Evolutionary conservation across 2,113 vertebrate species (phyloP).

Genomic region (Tinamus guttatus): DNA sequence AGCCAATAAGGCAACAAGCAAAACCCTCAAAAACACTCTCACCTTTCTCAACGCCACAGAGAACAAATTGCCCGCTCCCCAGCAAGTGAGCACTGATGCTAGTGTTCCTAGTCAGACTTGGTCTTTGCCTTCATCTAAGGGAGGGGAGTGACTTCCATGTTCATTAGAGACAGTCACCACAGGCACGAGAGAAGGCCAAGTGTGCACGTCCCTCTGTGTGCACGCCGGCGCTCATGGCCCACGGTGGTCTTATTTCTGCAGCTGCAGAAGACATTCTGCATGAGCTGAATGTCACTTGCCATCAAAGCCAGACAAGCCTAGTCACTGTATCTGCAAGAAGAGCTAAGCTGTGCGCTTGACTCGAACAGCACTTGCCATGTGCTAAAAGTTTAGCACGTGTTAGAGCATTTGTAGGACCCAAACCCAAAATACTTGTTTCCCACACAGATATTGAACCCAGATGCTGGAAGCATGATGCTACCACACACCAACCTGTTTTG

Average conservation of each 20-base stretch:
- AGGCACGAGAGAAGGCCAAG: neutral
- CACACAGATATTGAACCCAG: neutral
- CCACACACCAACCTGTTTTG: neutral
- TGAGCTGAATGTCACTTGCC: neutral
- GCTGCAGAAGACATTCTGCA: too few species aligned
- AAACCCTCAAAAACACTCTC: neutral
- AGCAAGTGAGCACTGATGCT: neutral
- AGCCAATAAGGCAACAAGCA: slow-evolving; percentile 1
- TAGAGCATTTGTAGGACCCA: neutral
- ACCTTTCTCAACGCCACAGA: neutral
- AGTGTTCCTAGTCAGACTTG: neutral
- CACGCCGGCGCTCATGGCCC: neutral
- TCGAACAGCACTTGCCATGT: neutral
- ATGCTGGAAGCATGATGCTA: neutral
- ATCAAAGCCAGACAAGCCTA: neutral
- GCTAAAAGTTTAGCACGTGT: neutral
- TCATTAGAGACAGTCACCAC: neutral
- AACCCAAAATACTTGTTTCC: neutral
- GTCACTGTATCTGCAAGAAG: neutral
- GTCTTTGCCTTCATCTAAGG: neutral
- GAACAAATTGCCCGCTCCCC: neutral
- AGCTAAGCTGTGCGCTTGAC: neutral
- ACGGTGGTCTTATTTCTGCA: neutral
- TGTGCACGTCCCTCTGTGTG: neutral
- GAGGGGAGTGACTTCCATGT: neutral